A percentile compares a stretch with the other conserved stretches of the same genome.
phyloP scores from a whole-genome alignment of 2,888 invertebrate genomes.

The Euproctis similis region DNA sequence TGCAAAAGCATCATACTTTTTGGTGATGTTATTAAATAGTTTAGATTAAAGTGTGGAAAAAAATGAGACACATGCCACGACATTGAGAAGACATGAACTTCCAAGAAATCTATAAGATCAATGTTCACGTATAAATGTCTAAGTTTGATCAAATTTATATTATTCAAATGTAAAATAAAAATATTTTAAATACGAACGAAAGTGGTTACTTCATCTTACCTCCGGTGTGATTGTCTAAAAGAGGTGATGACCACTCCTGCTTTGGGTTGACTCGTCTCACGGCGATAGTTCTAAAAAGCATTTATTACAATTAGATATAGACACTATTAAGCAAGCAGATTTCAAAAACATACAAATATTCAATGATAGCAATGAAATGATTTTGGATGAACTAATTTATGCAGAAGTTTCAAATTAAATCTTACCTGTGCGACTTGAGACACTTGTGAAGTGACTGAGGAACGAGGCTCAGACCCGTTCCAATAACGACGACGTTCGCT shows the following conservation, averaged over 20 bases:
- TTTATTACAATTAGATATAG: background rate
- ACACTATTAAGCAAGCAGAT: background rate
- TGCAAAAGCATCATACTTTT: slow-evolving; percentile 40
- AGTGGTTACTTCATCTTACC: slow-evolving; percentile 66
- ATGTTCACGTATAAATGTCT: slow-evolving; percentile 19
- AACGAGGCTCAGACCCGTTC: slow-evolving; percentile 60
- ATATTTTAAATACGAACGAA: background rate
- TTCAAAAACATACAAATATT: background rate
- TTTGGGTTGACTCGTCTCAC: slow-evolving; percentile 75
- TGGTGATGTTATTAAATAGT: no score
- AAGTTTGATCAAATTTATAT: slow-evolving; percentile 13
- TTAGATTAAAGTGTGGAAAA: slow-evolving; percentile 19
- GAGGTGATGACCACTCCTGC: slow-evolving; percentile 95
- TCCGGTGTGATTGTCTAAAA: slow-evolving; percentile 89
- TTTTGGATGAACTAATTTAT: background rate
- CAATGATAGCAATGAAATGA: background rate
- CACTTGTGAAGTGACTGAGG: slow-evolving; percentile 63
- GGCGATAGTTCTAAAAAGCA: slow-evolving; percentile 56
- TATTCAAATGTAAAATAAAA: slow-evolving; percentile 14
- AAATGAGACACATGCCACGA: slow-evolving; percentile 50
- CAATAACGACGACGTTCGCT: slow-evolving; percentile 65
- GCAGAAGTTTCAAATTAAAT: background rate
- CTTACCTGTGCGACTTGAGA: slow-evolving; percentile 58
- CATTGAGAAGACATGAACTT: slow-evolving; percentile 49
- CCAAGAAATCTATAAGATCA: slow-evolving; percentile 32